Evolutionary conservation across 2,113 vertebrate genomes (phyloP).

Genomic region (Natator depressus): DNA sequence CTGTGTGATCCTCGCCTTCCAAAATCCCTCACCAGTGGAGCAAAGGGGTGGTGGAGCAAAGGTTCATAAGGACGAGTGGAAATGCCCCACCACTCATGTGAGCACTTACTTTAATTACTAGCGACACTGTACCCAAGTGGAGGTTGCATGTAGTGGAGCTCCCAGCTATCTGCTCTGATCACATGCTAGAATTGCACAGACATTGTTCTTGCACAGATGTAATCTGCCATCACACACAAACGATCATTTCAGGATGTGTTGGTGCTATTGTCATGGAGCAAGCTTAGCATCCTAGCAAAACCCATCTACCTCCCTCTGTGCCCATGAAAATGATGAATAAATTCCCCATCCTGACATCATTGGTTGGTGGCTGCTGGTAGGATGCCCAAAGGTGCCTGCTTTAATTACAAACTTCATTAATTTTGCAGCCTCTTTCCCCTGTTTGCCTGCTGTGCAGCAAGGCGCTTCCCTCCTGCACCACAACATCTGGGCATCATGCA

Average conservation of each 20-base stretch:
- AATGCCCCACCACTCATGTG: background rate
- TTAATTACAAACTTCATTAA: background rate
- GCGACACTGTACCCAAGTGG: background rate
- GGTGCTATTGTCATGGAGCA: background rate
- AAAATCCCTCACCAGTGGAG: background rate
- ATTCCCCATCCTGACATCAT: background rate
- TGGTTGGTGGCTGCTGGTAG: fast-evolving
- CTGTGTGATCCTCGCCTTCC: background rate
- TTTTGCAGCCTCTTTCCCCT: background rate
- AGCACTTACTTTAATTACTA: background rate
- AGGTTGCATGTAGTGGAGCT: background rate
- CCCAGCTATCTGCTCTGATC: background rate
- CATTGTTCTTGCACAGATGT: background rate
- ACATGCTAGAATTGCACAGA: background rate
- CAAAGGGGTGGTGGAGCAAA: background rate
- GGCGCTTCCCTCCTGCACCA: background rate
- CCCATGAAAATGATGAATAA: fast-evolving
- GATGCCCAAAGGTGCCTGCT: background rate
- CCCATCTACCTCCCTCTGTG: background rate
- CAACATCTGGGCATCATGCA: background rate
- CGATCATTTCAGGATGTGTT: background rate
- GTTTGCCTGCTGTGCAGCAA: background rate
- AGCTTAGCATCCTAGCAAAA: background rate
- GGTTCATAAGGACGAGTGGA: background rate
- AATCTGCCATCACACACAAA: background rate